Evolutionary conservation across 2,113 vertebrate species (phyloP).

Genomic region (Machaerirhynchus nigripectus): DNA sequence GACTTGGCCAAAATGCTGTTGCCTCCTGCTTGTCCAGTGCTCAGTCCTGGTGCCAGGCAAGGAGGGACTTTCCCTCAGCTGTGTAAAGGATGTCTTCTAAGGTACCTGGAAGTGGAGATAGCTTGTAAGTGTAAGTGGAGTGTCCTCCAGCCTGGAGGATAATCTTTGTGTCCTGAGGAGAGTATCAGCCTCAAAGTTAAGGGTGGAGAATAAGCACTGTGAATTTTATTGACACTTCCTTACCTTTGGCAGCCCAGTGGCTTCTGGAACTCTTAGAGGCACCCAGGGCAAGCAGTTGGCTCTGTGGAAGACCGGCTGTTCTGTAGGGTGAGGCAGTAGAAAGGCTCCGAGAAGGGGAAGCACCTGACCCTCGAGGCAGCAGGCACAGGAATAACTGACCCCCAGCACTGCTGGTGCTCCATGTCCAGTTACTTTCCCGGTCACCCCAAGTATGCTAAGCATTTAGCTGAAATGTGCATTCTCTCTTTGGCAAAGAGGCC

Average conservation of each 20-base stretch:
- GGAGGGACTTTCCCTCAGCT: not conserved
- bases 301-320: fast-evolving
- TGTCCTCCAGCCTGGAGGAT: not conserved
- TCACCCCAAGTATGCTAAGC: not conserved
- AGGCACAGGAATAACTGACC: not conserved
- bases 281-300: not conserved
- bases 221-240: not conserved
- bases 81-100: not conserved
- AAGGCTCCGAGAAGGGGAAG: fast-evolving
- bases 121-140: not conserved
- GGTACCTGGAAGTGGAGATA: not conserved
- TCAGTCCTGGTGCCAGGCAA: not conserved
- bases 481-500: not conserved
- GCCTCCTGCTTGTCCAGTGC: not conserved
- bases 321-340: not conserved
- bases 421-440: not conserved
- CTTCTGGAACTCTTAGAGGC: not conserved
- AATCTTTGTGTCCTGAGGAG: not conserved
- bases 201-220: not conserved
- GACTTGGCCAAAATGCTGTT: not conserved
- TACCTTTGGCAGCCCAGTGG: not conserved
- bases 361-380: fast-evolving
- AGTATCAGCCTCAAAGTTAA: not conserved
- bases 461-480: not conserved
- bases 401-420: not conserved